These are phyloP conservation scores for Felis chaus DNA, from an alignment of 2,113 vertebrate genomes.

Conservation along the genomic window DNA sequence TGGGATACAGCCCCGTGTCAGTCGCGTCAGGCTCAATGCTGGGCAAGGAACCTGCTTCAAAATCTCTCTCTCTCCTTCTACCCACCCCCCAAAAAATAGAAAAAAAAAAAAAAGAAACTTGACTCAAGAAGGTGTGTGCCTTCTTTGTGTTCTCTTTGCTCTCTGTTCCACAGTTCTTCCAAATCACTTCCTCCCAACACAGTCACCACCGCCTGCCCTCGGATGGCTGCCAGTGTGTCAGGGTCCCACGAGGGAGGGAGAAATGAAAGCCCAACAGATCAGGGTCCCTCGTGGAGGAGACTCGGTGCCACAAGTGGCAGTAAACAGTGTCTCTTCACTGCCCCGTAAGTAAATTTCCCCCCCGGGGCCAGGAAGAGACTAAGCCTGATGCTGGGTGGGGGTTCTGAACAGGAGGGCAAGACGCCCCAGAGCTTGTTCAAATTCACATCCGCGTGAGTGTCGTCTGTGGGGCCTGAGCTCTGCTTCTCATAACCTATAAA, in stretches of 20 bases:
- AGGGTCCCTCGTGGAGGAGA: not conserved
- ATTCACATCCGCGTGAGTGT: not conserved
- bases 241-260: fast-evolving
- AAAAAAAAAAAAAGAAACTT: not conserved
- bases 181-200: not conserved
- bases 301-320: not conserved
- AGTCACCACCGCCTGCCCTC: too few species aligned
- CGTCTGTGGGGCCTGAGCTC: not conserved
- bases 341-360: not conserved
- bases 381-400: too few species aligned
- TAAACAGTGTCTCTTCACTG: not conserved
- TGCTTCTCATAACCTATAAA: not conserved
- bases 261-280: not conserved
- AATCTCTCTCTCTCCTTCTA: too few species aligned
- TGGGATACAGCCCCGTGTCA: too few species aligned
- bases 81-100: too few species aligned
- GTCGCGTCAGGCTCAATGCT: too few species aligned
- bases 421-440: not conserved
- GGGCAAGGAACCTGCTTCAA: too few species aligned
- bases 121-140: fast-evolving
- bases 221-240: fast-evolving
- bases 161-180: not conserved
- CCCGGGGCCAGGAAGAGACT: not conserved
- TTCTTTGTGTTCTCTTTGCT: too few species aligned
- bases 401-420: too few species aligned